These are phyloP conservation scores for Callipepla squamata DNA, from an alignment of 2,113 vertebrate genomes.

Conservation along the genomic window DNA sequence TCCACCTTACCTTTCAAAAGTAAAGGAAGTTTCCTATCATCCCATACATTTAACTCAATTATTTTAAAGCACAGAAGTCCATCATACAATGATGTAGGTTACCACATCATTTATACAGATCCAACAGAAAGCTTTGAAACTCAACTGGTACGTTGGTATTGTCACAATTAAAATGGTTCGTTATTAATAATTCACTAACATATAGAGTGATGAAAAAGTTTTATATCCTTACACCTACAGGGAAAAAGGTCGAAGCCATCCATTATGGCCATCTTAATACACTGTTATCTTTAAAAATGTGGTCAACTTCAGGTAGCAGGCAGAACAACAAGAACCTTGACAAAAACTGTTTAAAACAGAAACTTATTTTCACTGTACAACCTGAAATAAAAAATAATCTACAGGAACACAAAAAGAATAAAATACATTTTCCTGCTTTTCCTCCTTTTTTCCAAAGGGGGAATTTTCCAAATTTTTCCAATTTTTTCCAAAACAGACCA, in stretches of 20 bases:
- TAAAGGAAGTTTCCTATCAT: not conserved
- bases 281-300: not conserved
- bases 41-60: not conserved
- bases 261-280: not conserved
- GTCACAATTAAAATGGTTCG: not conserved
- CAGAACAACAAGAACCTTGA: not conserved
- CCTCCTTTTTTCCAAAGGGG: not conserved
- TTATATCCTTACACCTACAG: not conserved
- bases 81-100: not conserved
- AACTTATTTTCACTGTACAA: not conserved
- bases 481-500: slow-evolving; percentile 14
- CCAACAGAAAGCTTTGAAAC: not conserved
- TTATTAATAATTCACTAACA: not conserved
- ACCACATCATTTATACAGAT: not conserved
- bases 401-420: slow-evolving; percentile 43
- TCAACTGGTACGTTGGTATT: not conserved
- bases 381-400: slow-evolving; percentile 21
- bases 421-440: slow-evolving; percentile 29
- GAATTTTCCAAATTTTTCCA: no score
- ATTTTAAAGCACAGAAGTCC: rapidly evolving
- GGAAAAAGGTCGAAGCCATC: not conserved
- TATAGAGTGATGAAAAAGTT: not conserved
- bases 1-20: not conserved
- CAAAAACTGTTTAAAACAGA: not conserved
- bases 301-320: not conserved